Evolutionary conservation across 2,113 vertebrate species (phyloP), one percentile per base, ranked within the genome.

Genomic region (Albula goreensis): DNA sequence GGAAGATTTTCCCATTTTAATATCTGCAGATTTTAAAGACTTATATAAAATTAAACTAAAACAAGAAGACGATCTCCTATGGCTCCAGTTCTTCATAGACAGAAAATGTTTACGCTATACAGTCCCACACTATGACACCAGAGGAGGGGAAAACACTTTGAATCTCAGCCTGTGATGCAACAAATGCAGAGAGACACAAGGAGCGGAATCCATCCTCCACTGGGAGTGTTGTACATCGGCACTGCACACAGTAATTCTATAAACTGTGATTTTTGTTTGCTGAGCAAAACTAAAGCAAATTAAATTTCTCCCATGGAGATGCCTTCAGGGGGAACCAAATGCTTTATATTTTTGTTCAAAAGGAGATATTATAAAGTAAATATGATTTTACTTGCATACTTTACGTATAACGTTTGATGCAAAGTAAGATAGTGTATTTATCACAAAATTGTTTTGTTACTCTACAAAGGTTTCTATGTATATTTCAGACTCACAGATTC

Each of bases 91-190:
- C 56, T 60, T 15, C 11, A 82, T 81, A 48, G 74, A 79, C 88
- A 83, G 83, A 5, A 1, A 70, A 70, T 3, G 3, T 70, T 22
- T 15, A 12, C 85, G 86, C 86, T 90, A 90, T 80, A 88, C 79
- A 86, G 90, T 82, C 85, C 88, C 51, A 85, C 41, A 15, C 81
- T n/a, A 84, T 8, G 31, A 50, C 8, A 9, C 86, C 92, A 89
- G 89, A 89, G 90, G 88, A 1, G 53, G 88, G 86, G 83, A 83
- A 66, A 85, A 89, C 83, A 88, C 88, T 92, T 90, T 90, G 92
- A 94, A 93, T 91, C 93, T 90, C 89, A 87, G 49, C 78, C 80
- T 89, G 86, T 81, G 79, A 56, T 7, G 17, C 53, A 89, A 90
- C 74, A 8, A 89, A 91, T 86, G 56, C 85, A 91, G 88, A 89